Conservation (phyloP, 2,797 vertebrate species). For the Mycteria americana region DNA sequence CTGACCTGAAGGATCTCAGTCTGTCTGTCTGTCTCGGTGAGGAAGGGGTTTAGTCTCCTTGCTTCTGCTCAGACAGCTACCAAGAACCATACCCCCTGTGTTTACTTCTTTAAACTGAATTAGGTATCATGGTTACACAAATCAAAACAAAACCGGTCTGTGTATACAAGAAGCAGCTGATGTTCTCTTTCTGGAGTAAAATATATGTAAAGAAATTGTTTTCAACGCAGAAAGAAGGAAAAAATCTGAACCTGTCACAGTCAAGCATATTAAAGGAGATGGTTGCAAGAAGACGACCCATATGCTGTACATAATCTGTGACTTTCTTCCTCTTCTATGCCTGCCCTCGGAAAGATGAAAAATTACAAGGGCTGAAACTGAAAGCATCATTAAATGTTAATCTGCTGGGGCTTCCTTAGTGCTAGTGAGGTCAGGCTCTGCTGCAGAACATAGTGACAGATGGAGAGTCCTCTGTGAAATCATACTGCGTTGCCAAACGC, state of each 20-base stretch:
- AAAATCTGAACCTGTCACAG: not conserved
- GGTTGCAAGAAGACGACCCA: not conserved
- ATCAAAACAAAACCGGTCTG: not conserved
- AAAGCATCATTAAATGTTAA: slow-evolving; percentile 71
- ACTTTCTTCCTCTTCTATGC: not conserved
- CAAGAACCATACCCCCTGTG: not conserved
- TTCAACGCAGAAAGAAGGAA: not conserved
- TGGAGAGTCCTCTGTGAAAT: slow-evolving; percentile 51
- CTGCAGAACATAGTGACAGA: slow-evolving; percentile 50
- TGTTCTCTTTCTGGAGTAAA: not conserved
- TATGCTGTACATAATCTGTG: not conserved
- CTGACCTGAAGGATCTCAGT: not conserved
- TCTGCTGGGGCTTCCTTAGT: slow-evolving; percentile 52
- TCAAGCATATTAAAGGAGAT: not conserved
- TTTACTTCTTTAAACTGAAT: slow-evolving; percentile 6
- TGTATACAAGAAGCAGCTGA: not conserved
- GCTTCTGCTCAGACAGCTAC: not conserved
- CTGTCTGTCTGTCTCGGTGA: not conserved
- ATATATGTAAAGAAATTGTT: not conserved
- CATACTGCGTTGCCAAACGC: not conserved
- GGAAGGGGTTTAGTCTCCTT: not conserved
- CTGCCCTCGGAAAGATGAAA: slow-evolving; percentile 30
- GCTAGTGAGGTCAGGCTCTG: slow-evolving; percentile 47
- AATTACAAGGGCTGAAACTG: slow-evolving; percentile 38
- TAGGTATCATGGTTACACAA: not conserved